Evolutionary conservation across 64 coral and sea anemone genomes (phyloP), one percentile per base, ranked within the genome.

Genomic region (Astreopora myriophthalma): DNA sequence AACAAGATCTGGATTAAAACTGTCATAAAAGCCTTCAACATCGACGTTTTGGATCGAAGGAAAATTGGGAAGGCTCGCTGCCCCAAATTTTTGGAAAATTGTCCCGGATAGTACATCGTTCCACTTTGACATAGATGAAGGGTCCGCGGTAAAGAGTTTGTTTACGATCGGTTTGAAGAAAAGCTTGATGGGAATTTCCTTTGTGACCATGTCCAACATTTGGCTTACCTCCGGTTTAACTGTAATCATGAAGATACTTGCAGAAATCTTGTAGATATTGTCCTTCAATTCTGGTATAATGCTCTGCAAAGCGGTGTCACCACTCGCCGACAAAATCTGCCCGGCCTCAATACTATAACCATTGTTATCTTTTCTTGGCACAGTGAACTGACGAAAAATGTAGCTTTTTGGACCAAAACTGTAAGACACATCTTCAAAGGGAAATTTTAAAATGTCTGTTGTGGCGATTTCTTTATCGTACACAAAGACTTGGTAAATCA

Each of bases 401-500:
- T 75, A 30, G 33, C 79, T 22, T 62, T 37, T 36, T 34, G 32
- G 13, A 63, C 79, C 48, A 34, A 55, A 37, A 31, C 29, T 71
- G 48, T 51, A 86, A 11, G 25, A 5, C 25, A 74, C 34, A 89
- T 89, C 28, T 14, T 44, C 7, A 64, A 89, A 89, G 32, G 69
- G 74, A 31, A 35, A 37, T 19, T 14, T 42, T 16, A 77, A 52
- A 11, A 77, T 51, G 29, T 89, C 74, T 20, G 70, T 44, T n/a
- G 39, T 34, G 31, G 34, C 74, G 27, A 60, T 65, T 25, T 89
- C 55, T 89, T 75, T 65, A 28, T 89, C 87, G 19, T 89, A 89
- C 26, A 89, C 87, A 51, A 89, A 89, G 17, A 89, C 87, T 58
- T 89, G 73, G 58, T 89, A 89, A 67, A 89, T 89, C 23, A 89